Evolutionary conservation across 1,140 invertebrate genomes (phyloP).

Genomic region (Brachionus koreanus): DNA sequence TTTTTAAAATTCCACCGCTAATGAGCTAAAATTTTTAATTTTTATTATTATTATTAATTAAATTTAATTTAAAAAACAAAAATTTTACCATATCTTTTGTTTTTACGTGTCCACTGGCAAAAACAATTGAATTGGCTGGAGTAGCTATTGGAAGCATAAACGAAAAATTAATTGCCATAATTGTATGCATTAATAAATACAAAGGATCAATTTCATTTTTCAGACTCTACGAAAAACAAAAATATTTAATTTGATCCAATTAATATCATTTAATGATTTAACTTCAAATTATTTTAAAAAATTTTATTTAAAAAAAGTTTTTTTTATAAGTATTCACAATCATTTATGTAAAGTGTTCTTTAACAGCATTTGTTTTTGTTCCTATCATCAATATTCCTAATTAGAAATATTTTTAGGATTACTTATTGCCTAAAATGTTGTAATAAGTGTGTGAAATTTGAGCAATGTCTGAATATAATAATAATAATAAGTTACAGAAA

Average conservation of each 20-base stretch:
- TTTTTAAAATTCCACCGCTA: neutral
- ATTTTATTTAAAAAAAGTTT: too few relatives aligned
- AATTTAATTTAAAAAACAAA: neutral
- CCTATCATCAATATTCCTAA: too few relatives aligned
- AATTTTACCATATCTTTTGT: conserved; percentile 31
- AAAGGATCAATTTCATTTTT: conserved; percentile 16
- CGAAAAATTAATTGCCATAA: conserved; percentile 13
- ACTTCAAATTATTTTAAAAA: too few relatives aligned
- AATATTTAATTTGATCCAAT: neutral
- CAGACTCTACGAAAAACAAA: neutral
- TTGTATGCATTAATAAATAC: conserved; percentile 6
- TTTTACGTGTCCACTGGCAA: conserved; percentile 31
- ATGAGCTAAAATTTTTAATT: neutral
- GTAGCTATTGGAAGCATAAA: conserved; percentile 44
- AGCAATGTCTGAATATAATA: too few relatives aligned
- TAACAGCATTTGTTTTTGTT: too few relatives aligned
- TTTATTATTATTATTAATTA: neutral
- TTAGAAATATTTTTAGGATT: too few relatives aligned
- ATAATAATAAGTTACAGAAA: too few relatives aligned
- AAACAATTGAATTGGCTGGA: conserved; percentile 33
- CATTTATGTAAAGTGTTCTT: too few relatives aligned
- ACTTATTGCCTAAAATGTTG: too few relatives aligned
- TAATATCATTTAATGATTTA: neutral
- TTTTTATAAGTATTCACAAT: too few relatives aligned
- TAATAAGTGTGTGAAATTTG: too few relatives aligned